Evolutionary conservation across 1,140 invertebrate genomes (phyloP), one percentile per base, ranked within the genome.

Genomic region (Lanistes nyassanus): DNA sequence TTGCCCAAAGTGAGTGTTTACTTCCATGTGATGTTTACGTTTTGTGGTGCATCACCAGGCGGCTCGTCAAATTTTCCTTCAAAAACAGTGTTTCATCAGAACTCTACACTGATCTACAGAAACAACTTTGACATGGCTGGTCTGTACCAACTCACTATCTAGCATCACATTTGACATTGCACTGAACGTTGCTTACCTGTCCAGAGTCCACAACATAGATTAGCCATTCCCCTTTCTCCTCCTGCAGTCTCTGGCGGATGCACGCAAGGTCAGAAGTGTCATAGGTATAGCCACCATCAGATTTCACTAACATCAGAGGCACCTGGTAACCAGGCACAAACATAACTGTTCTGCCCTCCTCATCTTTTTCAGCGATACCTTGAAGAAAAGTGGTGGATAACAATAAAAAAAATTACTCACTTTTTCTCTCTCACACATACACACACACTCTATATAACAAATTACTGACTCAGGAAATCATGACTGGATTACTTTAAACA

Each of bases 201-300:
- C 98, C 98, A 72, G 92, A 91, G 92, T 99, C 98, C 13, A 95
- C 95, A 0, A 99, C 95, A 90, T 99, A 99, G 81, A 99, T 94
- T 1, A 99, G 85, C 93, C 97, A 96, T 80, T 97, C 94, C 2
- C 90, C 94, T 76, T 94, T 94, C 87, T 99, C 96, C 85, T 97
- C 96, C 73, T 95, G 88, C 9, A 99, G 88, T 64, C 98, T 92
- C 66, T 99, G 93, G 80, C 93, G 94, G 3, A 99, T 92, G 13
- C 95, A 93, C 5, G 98, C 97, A 91, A 99, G 91, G 90, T 99
- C 98, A 11, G 97, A 99, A 0, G 98, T 99, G 87, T 99, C 98
- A 89, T 99, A 99, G 0, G 98, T 99, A 86, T 94, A 99, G 39
- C 98, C 98, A 67, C 98, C 98, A 90, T 99, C 98, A 5, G 96